Evolutionary conservation across 2,888 invertebrate genomes (phyloP).

Genomic region (Drosophila monieri): DNA sequence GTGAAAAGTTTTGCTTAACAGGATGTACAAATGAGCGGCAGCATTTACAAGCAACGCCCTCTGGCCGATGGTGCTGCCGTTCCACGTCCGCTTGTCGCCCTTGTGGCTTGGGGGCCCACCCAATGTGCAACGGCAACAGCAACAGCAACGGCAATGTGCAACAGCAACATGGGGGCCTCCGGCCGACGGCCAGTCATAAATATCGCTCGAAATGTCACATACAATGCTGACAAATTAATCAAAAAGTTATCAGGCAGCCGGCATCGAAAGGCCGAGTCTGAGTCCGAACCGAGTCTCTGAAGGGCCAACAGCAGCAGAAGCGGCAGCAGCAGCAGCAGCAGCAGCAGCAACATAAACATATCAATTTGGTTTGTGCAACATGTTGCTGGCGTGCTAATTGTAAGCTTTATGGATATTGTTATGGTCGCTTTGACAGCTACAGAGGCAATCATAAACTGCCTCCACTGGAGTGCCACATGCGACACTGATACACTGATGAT

Average conservation of each 20-base stretch:
- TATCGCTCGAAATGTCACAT: conserved; percentile 78
- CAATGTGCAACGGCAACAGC: conserved; percentile 60
- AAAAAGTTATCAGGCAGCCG: conserved; percentile 73
- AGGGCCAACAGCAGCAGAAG: conserved; percentile 28
- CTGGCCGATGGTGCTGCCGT: conserved; percentile 32
- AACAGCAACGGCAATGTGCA: conserved; percentile 55
- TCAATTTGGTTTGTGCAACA: conserved; percentile 77
- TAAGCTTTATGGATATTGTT: conserved; percentile 74
- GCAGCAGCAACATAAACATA: conserved; percentile 69
- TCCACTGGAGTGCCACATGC: not conserved
- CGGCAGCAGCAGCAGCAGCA: conserved; percentile 27
- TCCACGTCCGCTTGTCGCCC: conserved; percentile 24
- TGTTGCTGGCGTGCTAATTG: conserved; percentile 77
- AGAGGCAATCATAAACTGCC: conserved; percentile 42
- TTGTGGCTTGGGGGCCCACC: conserved; percentile 62
- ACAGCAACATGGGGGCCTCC: conserved; percentile 39
- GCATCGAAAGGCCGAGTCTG: conserved; percentile 51
- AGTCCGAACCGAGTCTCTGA: conserved; percentile 23
- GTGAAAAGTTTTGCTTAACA: conserved; percentile 74
- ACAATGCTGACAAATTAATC: conserved; percentile 79
- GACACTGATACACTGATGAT: conserved; percentile 3
- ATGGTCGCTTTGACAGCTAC: conserved; percentile 70
- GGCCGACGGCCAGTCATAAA: conserved; percentile 63
- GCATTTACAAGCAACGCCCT: conserved; percentile 67
- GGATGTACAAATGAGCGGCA: conserved; percentile 73